phyloP scores from a whole-genome alignment of 2,797 vertebrate genomes.

The Hafferia zeledoni region DNA sequence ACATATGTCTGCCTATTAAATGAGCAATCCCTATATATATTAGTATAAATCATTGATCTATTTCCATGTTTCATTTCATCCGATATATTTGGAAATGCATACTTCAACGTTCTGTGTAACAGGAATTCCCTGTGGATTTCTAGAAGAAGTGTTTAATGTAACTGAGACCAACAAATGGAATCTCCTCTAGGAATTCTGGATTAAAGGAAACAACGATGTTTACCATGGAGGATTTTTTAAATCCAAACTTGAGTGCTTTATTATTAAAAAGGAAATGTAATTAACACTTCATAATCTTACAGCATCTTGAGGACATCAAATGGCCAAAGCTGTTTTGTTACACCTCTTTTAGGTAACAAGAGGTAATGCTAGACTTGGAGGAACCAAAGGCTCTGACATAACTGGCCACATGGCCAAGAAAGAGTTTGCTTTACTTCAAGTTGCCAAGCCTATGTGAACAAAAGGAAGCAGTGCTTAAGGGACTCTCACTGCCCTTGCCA shows the following conservation, averaged over 20 bases:
- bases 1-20: background rate
- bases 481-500: background rate
- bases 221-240: background rate
- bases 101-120: background rate
- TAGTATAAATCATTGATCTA: background rate
- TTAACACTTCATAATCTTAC: background rate
- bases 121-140: background rate
- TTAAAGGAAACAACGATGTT: conserved; percentile 25
- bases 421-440: background rate
- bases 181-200: background rate
- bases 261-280: background rate
- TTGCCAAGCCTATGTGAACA: background rate
- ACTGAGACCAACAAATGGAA: background rate
- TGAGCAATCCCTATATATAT: background rate
- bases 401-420: background rate
- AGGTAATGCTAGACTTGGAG: background rate
- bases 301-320: background rate
- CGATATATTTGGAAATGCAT: background rate
- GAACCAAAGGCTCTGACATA: background rate
- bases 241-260: background rate
- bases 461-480: background rate
- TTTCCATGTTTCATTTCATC: conserved; percentile 3
- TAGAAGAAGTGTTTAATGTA: background rate
- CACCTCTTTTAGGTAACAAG: background rate
- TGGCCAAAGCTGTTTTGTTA: background rate